Evolutionary conservation across 2,113 vertebrate species (phyloP), one percentile per base, ranked within the genome.

Genomic region (Thamnaconus septentrionalis): DNA sequence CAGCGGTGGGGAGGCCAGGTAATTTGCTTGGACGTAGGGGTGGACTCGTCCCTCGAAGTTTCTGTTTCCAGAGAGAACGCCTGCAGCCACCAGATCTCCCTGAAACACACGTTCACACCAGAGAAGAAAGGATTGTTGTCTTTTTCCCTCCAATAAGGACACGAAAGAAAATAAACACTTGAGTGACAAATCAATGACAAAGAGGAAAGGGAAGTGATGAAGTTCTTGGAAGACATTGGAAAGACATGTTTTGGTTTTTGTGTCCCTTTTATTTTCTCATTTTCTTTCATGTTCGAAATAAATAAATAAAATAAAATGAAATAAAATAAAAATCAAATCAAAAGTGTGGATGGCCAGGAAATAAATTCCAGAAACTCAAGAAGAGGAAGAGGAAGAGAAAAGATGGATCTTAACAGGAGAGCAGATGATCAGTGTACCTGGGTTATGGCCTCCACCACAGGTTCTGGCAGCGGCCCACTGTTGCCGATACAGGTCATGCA

Each of bases 401-500:
- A 45, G 44, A 45, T 8, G 45, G 45, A 46, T 46, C 45, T 46
- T 46, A 1, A 46, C 45, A 46, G 8, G 45, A 5, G 5, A 9
- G 10, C 9, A 42, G 3, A 10, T 1, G 9, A 39, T 18, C 31
- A 45, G 2, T 7, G 31, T 93, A 98, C 97, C 95, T 98, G 88
- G 0, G 89, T 94, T 72, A 98, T 95, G 63, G 97, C 96, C 65
- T 96, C 94, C 43, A 97, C 95, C 58, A 99, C 95, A 1, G 92
- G 67, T 3, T 98, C 97, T 0, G 96, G 96, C 0, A 99, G 90
- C 3, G 97, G 96, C 39, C 97, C 97, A 8, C 97, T 99, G 85
- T 99, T 99, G 62, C 97, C 97, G 59, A 99, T 99, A 76, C 97
- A 99, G 3, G 97, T 99, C 97, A 99, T 99, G 76, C 97, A 99